Percentiles rank a stretch among this genome's conserved stretches.
phyloP scores from a whole-genome alignment of 2,797 vertebrate genomes.

The Podargus strigoides region DNA sequence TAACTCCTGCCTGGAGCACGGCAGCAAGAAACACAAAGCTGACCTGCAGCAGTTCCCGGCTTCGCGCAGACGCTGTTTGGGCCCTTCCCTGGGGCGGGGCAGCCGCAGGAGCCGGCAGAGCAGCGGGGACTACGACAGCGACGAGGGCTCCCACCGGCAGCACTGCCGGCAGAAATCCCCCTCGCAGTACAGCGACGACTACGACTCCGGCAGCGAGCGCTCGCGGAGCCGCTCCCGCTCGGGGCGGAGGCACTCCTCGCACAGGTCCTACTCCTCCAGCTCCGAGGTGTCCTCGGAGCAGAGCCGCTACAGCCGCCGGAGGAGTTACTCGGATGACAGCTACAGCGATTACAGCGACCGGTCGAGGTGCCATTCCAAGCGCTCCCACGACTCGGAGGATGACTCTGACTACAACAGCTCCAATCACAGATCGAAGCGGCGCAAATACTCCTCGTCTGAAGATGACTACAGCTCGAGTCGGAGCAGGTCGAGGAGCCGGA shows the following conservation, averaged over 20 bases:
- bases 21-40: slow-evolving; percentile 80
- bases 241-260: slow-evolving; percentile 76
- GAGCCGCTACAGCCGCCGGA: slow-evolving; percentile 85
- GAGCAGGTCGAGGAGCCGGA: slow-evolving; percentile 86
- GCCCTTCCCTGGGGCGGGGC: neutral
- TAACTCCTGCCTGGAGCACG: slow-evolving; percentile 79
- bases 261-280: slow-evolving; percentile 88
- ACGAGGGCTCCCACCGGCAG: slow-evolving; percentile 78
- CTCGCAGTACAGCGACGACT: slow-evolving; percentile 84
- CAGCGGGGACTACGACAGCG: slow-evolving; percentile 87
- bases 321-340: slow-evolving; percentile 89
- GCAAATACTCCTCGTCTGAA: slow-evolving; percentile 83
- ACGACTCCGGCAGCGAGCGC: slow-evolving; percentile 84
- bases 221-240: slow-evolving; percentile 87
- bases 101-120: slow-evolving; percentile 76
- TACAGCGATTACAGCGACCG: slow-evolving; percentile 92
- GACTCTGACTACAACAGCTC: slow-evolving; percentile 89
- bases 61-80: neutral
- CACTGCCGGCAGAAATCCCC: slow-evolving; percentile 80
- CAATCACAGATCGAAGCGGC: slow-evolving; percentile 83
- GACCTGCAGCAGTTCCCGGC: slow-evolving; percentile 71
- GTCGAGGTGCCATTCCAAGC: slow-evolving; percentile 78
- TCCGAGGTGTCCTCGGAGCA: slow-evolving; percentile 88
- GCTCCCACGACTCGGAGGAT: slow-evolving; percentile 81
- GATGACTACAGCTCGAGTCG: slow-evolving; percentile 84